Evolutionary conservation across 2,113 vertebrate species (phyloP).

Genomic region (Ramphastos sulfuratus): DNA sequence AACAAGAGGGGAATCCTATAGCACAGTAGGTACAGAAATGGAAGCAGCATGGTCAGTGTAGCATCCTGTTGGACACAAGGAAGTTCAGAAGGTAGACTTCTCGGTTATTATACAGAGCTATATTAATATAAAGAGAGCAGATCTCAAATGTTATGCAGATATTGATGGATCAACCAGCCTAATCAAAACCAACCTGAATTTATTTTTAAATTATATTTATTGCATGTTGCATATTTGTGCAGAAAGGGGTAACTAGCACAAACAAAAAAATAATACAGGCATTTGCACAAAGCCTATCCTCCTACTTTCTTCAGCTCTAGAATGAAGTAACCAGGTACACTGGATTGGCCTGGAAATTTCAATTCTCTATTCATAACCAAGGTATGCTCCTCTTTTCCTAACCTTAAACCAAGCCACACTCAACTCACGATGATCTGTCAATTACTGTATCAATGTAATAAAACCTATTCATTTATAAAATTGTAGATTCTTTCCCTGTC

Average conservation of each 20-base stretch:
- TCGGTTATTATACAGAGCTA: neutral
- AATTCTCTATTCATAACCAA: neutral
- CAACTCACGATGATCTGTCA: neutral
- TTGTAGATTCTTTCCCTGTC: neutral
- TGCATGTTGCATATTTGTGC: neutral
- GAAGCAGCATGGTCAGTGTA: neutral
- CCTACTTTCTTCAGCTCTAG: neutral
- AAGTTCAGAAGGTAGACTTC: neutral
- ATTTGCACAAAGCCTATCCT: neutral
- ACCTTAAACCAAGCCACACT: neutral
- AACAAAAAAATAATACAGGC: neutral
- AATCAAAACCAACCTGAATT: neutral
- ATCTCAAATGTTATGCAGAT: neutral
- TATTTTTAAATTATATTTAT: neutral
- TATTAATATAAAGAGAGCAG: neutral
- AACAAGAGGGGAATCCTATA: fast-evolving
- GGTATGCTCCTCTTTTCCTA: neutral
- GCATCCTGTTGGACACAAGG: neutral
- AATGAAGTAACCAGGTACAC: neutral
- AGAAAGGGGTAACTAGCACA: neutral
- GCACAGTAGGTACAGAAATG: neutral
- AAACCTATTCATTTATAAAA: neutral
- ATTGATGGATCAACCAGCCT: neutral
- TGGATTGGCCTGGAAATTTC: neutral
- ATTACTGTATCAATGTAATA: neutral